Evolutionary conservation across 2,888 invertebrate genomes (phyloP).

Genomic region (Rotaria sp.): DNA sequence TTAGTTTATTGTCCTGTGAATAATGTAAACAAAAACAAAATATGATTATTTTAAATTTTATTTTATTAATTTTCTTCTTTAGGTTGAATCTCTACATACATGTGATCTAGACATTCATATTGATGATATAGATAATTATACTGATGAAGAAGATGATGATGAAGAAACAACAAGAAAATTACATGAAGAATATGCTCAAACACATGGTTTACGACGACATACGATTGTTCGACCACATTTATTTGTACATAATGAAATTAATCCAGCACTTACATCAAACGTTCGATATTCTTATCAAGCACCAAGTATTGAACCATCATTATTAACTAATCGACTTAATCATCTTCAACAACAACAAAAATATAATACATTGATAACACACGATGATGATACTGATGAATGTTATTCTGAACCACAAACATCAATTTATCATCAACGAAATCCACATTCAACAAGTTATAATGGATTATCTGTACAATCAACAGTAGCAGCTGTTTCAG

Average conservation of each 20-base stretch:
- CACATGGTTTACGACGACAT: constrained; percentile 12
- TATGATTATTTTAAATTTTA: not conserved
- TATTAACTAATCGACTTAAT: not conserved
- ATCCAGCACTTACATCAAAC: not conserved
- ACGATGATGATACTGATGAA: not conserved
- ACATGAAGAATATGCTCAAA: not conserved
- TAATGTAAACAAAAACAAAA: not conserved
- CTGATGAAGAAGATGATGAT: not conserved
- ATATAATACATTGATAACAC: too few relatives aligned
- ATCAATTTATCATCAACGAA: not conserved
- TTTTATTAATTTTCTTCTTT: not conserved
- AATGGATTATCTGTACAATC: not conserved
- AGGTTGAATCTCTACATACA: not conserved
- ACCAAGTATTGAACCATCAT: not conserved
- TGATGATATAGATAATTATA: not conserved
- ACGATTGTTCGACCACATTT: not conserved
- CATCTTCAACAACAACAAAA: not conserved
- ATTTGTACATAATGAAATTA: not conserved
- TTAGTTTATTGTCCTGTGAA: not conserved
- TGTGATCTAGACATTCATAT: not conserved
- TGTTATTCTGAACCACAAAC: not conserved
- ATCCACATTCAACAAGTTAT: constrained; percentile 17
- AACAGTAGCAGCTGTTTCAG: not conserved
- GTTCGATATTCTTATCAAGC: not conserved
- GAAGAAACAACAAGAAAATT: not conserved